Evolutionary conservation across 1,140 invertebrate species (phyloP).

Genomic region (Oreohelix idahoensis): DNA sequence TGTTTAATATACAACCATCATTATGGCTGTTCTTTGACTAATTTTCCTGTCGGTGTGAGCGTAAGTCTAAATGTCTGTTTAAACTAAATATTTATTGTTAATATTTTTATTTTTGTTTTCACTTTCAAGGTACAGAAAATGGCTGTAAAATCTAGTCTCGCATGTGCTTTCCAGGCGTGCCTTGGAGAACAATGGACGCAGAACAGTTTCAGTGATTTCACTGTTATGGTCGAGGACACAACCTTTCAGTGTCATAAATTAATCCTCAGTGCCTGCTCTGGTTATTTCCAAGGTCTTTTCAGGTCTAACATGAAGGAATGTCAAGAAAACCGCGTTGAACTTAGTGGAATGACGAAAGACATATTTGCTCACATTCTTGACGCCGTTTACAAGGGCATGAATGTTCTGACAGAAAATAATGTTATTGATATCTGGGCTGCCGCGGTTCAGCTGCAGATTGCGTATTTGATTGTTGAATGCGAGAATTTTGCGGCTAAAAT

Average conservation of each 20-base stretch:
- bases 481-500: not conserved
- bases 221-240: slow-evolving; percentile 1
- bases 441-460: not conserved
- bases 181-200: not conserved
- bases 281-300: not conserved
- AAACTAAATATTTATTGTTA: no score
- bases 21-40: no score
- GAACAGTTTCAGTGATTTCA: not conserved
- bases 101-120: not conserved
- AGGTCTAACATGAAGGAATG: not conserved
- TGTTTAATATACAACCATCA: no score
- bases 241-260: not conserved
- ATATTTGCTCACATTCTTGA: not conserved
- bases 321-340: not conserved
- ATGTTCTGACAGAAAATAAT: not conserved
- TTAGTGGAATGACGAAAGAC: not conserved
- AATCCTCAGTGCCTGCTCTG: not conserved
- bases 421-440: not conserved
- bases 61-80: no score
- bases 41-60: no score
- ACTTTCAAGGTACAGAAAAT: not conserved
- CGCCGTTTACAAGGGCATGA: not conserved
- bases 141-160: not conserved
- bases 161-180: not conserved
- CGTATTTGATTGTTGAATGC: not conserved